Evolutionary conservation across 2,797 vertebrate species (phyloP).

Genomic region (Smutsia gigantea): DNA sequence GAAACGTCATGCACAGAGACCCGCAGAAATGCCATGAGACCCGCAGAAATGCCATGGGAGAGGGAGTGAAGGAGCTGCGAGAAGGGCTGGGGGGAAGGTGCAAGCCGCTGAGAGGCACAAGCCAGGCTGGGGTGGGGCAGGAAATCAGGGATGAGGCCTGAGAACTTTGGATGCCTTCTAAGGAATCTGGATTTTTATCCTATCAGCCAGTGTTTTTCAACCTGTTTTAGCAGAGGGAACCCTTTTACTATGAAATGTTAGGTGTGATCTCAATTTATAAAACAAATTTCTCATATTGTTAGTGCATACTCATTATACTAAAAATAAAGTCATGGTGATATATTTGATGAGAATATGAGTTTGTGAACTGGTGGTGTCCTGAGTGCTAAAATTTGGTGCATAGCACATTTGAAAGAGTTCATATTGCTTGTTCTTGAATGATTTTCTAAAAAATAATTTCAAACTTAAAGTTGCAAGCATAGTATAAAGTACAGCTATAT

Average conservation of each 20-base stretch:
- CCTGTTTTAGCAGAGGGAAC: neutral
- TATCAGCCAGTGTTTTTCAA: neutral
- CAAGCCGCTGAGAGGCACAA: neutral
- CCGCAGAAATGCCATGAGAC: neutral
- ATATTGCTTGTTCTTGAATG: neutral
- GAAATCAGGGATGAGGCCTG: no score
- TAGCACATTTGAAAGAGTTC: neutral
- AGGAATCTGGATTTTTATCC: neutral
- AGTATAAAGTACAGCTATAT: neutral
- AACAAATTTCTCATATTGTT: neutral
- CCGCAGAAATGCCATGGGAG: neutral
- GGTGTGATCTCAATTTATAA: neutral
- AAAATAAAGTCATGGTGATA: neutral
- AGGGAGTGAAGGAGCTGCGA: neutral
- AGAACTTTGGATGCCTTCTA: neutral
- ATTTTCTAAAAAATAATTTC: neutral
- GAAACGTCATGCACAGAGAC: neutral
- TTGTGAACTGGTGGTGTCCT: neutral
- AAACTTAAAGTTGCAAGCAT: neutral
- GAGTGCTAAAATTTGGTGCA: neutral
- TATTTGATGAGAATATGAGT: neutral
- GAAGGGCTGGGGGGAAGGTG: neutral
- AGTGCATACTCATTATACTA: neutral
- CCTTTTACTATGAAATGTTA: neutral
- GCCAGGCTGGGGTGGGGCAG: neutral